These are phyloP conservation scores for Chydorus sphaericus DNA, from an alignment of 2,888 invertebrate genomes.

Conservation along the genomic window DNA sequence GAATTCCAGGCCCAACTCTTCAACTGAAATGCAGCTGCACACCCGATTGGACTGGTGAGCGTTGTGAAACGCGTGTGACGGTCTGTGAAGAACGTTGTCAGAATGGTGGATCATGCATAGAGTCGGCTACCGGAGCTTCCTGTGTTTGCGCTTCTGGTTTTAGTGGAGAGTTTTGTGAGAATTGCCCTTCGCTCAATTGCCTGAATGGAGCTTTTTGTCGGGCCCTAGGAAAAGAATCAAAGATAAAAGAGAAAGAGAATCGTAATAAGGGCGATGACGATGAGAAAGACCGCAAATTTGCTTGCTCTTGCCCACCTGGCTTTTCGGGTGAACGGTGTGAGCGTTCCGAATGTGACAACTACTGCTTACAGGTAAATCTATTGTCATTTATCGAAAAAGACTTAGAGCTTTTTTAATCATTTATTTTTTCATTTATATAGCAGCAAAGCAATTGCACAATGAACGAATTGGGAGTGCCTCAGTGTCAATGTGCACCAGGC, in stretches of 20 bases:
- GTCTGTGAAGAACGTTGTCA: conserved; percentile 41
- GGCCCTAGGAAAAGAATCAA: conserved; percentile 15
- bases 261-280: conserved; percentile 7
- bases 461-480: conserved; percentile 24
- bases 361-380: conserved; percentile 27
- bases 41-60: conserved; percentile 46
- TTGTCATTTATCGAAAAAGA: not conserved
- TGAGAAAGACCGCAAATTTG: conserved; percentile 4
- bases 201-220: conserved; percentile 44
- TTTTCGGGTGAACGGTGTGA: conserved; percentile 37
- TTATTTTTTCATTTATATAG: conserved; percentile 1
- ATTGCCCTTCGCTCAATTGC: conserved; percentile 31
- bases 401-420: not conserved
- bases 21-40: conserved; percentile 40
- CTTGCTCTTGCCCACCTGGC: conserved; percentile 41
- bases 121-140: conserved; percentile 25
- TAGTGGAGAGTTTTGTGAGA: conserved; percentile 28
- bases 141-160: conserved; percentile 41
- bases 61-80: conserved; percentile 44
- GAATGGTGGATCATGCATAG: conserved; percentile 44
- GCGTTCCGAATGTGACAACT: conserved; percentile 29
- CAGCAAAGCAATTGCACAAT: conserved; percentile 30
- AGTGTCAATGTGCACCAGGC: conserved; percentile 36
- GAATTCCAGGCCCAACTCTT: conserved; percentile 5
- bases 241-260: conserved; percentile 16